Base-by-base conservation (phyloP, 2,113 vertebrate genomes). In the Gopherus evgoodei region DNA sequence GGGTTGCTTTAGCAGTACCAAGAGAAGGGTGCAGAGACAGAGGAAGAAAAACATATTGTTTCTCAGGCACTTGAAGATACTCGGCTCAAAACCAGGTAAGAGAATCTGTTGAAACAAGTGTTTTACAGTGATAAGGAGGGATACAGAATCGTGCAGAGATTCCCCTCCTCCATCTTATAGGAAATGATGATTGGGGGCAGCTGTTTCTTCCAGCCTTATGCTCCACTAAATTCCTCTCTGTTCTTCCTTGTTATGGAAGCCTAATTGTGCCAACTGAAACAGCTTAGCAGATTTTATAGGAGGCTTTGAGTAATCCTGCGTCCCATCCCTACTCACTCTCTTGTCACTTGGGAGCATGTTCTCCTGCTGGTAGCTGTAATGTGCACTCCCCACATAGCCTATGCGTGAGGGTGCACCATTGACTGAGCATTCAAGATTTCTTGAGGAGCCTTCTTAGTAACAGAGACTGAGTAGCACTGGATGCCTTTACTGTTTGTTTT, bases 61-160 rank as follows among this genome's bases (percentile, higher is more conserved):
- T 95, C 16, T 52, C 52, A 56, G 11, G 3, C 25, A 93, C 91
- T 95, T 69, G 62, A 86, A 94, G 94, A 69, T 27, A 83, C 27
- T 57, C 8, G 29, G 92, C 90, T 53, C 52, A 85, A 86, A 50
- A 49, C 35, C 47, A 87, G 35, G 54, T 76, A 93, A 94, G 85
- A 90, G n/a, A 35, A 75, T 84, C 44, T 78, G 2, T 2, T 35
- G 62, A 57, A 94, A 88, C 54, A 87, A 80, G 79, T 83, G 76
- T 22, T 95, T 44, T 17, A 21, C 13, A 65, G 57, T 75, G 80
- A 91, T 84, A 92, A 44, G 83, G 62, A 86, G 42, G 78, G 52
- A 3, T 50, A 13, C 27, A 90, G 6, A 59, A 44, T 56, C 42
- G 89, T 69, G 4, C 22, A 88, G 10, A 0, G 0, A 56, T 94